Conservation (phyloP, 2,113 vertebrate species). For the Coptodon bakossiorum region DNA sequence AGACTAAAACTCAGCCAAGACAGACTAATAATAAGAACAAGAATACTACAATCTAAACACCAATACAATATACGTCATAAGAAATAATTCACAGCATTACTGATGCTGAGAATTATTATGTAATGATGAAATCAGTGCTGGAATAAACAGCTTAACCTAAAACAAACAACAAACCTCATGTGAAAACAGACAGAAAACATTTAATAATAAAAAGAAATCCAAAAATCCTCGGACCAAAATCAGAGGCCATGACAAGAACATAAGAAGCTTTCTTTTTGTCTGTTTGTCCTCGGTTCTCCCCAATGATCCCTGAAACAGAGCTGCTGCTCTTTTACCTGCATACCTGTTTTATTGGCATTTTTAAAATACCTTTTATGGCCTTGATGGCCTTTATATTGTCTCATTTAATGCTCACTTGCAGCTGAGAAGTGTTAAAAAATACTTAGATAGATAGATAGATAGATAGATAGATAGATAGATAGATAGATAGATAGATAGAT, state of each 20-base stretch:
- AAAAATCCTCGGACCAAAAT: background rate
- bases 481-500: no score
- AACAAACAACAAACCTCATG: background rate
- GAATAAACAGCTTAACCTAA: background rate
- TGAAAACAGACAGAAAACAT: background rate
- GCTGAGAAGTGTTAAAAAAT: background rate
- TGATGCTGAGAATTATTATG: background rate
- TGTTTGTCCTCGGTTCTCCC: background rate
- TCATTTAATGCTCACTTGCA: background rate
- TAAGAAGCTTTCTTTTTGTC: background rate
- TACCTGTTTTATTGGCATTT: background rate
- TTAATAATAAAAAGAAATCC: background rate
- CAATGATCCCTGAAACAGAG: background rate
- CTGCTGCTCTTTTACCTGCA: background rate
- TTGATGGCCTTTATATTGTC: background rate
- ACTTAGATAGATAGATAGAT: accelerated
- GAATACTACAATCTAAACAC: background rate
- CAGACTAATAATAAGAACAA: background rate
- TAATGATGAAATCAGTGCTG: background rate
- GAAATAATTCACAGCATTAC: background rate
- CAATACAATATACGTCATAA: background rate
- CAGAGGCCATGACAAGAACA: background rate
- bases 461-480: background rate
- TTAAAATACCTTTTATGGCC: background rate
- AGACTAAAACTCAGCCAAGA: background rate